A percentile compares a stretch with the other conserved stretches of the same genome.
These are phyloP conservation scores for Scaeva pyrastri DNA, from an alignment of 2,888 invertebrate genomes.

Conservation along the genomic window DNA sequence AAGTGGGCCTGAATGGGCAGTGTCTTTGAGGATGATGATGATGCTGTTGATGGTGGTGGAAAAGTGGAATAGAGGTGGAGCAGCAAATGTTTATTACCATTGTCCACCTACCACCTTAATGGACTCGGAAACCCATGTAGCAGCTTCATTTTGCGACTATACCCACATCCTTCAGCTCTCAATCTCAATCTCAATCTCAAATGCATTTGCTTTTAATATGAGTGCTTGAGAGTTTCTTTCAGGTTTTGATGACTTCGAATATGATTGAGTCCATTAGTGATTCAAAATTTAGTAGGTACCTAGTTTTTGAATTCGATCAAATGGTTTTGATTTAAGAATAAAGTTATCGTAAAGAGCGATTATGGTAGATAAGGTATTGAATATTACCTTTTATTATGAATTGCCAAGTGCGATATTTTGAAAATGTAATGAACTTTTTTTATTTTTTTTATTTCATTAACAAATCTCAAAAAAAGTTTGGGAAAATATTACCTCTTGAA, in stretches of 20 bases:
- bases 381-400: too few species aligned
- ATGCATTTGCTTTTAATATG: slow-evolving; percentile 37
- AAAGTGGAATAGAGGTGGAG: slow-evolving; percentile 28
- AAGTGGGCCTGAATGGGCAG: background rate
- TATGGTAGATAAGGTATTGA: too few species aligned
- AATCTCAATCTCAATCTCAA: too few species aligned
- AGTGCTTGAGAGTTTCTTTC: background rate
- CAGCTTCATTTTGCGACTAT: slow-evolving; percentile 37
- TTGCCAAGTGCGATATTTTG: too few species aligned
- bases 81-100: slow-evolving; percentile 42
- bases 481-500: too few species aligned
- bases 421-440: too few species aligned
- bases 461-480: too few species aligned
- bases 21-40: slow-evolving; percentile 1
- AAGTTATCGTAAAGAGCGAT: too few species aligned
- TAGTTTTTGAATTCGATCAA: background rate
- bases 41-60: slow-evolving; percentile 6
- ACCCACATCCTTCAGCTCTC: background rate
- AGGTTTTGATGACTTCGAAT: background rate
- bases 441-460: too few species aligned
- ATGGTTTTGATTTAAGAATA: background rate
- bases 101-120: slow-evolving; percentile 32
- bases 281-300: slow-evolving; percentile 7
- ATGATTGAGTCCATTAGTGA: slow-evolving; percentile 31
- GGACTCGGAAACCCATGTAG: background rate